Evolutionary conservation across 2,113 vertebrate species (phyloP), one percentile per base, ranked within the genome.

Genomic region (Salvelinus fontinalis): DNA sequence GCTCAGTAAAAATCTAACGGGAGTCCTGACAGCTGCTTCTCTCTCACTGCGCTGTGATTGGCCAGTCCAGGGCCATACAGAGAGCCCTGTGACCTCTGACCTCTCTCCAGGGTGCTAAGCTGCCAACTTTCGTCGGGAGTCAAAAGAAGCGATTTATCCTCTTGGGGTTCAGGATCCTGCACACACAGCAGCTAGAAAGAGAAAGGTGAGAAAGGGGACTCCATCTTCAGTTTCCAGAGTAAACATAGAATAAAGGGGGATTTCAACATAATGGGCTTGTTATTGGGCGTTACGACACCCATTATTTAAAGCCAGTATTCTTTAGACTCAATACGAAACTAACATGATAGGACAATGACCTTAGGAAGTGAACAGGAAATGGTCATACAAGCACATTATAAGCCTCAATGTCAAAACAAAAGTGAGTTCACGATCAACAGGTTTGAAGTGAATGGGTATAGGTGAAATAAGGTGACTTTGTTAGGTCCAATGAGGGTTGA

Each of bases 51-150:
- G 27, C 29, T 75, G 70, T 78, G 71, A 80, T 85, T 85, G 64
- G 72, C 67, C 60, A 39, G 62, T 74, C 73, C 54, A 16, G 74
- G 62, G 64, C 34, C 72, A 74, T 78, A 80, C 79, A 82, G 86
- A 26, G 83, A 85, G 83, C 73, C 70, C 77, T 70, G 59, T 70
- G 76, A 87, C 82, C 86, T 71, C 24, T 84, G 74, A 82, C 74
- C 84, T 74, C 78, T 76, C 48, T 14, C 68, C 64, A 66, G 79
- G 80, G 74, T 22, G 84, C 83, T 85, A 87, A 87, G 78, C 81
- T 87, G 84, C 74, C 86, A 87, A 87, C 86, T 87, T 79, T 88
- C 82, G 5, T 76, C 86, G 75, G 44, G 76, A 84, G 82, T 81
- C 78, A 84, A 73, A 83, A 81, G 81, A 82, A 79, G 73, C 68